Evolutionary conservation across 2,888 invertebrate species (phyloP).

Genomic region (Lissonota sp.): DNA sequence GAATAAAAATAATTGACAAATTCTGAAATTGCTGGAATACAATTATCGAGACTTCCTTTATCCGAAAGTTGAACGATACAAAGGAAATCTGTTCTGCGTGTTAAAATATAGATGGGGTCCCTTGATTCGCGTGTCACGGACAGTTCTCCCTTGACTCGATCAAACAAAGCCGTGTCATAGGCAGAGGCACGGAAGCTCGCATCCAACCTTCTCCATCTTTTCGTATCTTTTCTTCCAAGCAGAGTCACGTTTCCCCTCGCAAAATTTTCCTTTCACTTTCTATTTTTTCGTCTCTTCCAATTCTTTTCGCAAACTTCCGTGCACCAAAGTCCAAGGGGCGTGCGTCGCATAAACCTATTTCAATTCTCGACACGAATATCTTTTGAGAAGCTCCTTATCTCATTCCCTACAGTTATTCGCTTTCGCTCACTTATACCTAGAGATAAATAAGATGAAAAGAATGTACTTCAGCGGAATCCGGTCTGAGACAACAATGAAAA

Average conservation of each 20-base stretch:
- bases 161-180: slow-evolving; percentile 47
- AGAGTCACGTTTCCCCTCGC: slow-evolving; percentile 38
- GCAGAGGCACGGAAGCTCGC: slow-evolving; percentile 20
- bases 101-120: slow-evolving; percentile 47
- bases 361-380: slow-evolving; percentile 54
- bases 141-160: slow-evolving; percentile 63
- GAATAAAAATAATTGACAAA: neutral
- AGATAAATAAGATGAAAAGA: slow-evolving; percentile 35
- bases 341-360: slow-evolving; percentile 61
- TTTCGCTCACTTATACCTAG: neutral
- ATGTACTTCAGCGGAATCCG: too few species aligned
- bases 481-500: too few species aligned
- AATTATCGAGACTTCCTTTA: neutral
- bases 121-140: slow-evolving; percentile 52
- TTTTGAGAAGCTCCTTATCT: slow-evolving; percentile 25
- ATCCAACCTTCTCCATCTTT: slow-evolving; percentile 27
- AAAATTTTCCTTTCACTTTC: slow-evolving; percentile 28
- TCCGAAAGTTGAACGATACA: slow-evolving; percentile 11
- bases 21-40: neutral
- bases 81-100: slow-evolving; percentile 15
- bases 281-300: slow-evolving; percentile 38
- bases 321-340: slow-evolving; percentile 36
- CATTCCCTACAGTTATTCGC: neutral
- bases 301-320: slow-evolving; percentile 44
- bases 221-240: slow-evolving; percentile 24